Conservation (phyloP, 2,113 vertebrate genomes). For the Gavialis gangeticus region DNA sequence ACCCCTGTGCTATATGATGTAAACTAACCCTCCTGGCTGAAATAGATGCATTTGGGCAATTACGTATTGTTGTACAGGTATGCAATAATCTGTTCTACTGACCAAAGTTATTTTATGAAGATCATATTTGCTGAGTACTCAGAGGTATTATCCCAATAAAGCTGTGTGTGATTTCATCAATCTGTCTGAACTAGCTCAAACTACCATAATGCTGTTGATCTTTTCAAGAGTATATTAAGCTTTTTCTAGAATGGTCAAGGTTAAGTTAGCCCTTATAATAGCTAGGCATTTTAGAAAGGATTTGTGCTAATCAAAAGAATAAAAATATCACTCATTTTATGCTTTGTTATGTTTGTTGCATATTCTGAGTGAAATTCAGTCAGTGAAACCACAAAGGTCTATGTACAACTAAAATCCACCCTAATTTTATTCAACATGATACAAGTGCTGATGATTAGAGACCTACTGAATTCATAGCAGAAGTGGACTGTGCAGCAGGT, state of each 20-base stretch:
- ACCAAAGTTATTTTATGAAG: background rate
- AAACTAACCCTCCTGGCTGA: background rate
- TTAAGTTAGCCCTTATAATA: background rate
- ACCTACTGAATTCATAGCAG: too few relatives aligned
- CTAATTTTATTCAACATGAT: background rate
- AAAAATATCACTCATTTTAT: background rate
- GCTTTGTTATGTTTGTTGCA: background rate
- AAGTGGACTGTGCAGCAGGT: too few relatives aligned
- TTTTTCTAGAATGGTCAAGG: background rate
- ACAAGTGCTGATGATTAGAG: background rate
- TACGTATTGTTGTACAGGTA: background rate
- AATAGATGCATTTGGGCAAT: background rate
- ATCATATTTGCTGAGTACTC: background rate
- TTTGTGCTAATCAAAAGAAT: background rate
- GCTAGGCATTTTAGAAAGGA: background rate
- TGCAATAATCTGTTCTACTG: background rate
- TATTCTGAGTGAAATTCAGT: background rate
- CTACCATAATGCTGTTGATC: background rate
- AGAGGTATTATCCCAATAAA: background rate
- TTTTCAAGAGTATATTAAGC: background rate
- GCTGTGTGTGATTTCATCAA: background rate
- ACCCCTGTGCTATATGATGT: fast-evolving
- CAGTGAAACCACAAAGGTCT: background rate
- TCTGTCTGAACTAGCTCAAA: background rate
- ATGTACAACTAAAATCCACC: background rate